Conservation (phyloP, 1,140 invertebrate species). For the Limonius californicus region DNA sequence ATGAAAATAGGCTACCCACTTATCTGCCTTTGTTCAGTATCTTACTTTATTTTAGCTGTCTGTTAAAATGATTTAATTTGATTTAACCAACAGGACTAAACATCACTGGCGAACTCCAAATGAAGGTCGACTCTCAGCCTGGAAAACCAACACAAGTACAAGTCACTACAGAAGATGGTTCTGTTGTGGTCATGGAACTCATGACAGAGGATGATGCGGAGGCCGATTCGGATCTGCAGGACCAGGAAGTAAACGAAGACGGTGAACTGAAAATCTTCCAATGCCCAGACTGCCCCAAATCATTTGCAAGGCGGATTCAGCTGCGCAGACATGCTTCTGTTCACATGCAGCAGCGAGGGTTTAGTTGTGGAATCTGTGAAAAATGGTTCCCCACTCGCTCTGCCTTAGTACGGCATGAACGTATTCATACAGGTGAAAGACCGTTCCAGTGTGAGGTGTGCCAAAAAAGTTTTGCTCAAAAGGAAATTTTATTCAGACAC, state of each 20-base stretch:
- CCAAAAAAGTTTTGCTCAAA: constrained; percentile 68
- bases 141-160: constrained; percentile 47
- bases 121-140: constrained; percentile 43
- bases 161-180: constrained; percentile 48
- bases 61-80: too few species aligned
- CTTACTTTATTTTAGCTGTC: too few species aligned
- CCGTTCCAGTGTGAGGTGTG: constrained; percentile 73
- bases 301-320: constrained; percentile 56
- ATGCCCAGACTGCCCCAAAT: constrained; percentile 57
- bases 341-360: constrained; percentile 58
- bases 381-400: constrained; percentile 78
- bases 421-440: constrained; percentile 73
- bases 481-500: constrained; percentile 77
- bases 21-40: too few species aligned
- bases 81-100: constrained; percentile 44
- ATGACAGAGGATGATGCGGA: constrained; percentile 44
- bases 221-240: not conserved
- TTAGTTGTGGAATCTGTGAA: constrained; percentile 66
- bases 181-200: constrained; percentile 48
- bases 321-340: constrained; percentile 59
- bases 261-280: constrained; percentile 56
- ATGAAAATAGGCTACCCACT: too few species aligned
- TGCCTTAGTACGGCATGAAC: constrained; percentile 71
- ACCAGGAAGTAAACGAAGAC: constrained; percentile 37
- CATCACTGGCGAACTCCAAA: constrained; percentile 41